Base-by-base conservation (phyloP, 1,140 invertebrate genomes). In the Arctopsyche grandis region DNA sequence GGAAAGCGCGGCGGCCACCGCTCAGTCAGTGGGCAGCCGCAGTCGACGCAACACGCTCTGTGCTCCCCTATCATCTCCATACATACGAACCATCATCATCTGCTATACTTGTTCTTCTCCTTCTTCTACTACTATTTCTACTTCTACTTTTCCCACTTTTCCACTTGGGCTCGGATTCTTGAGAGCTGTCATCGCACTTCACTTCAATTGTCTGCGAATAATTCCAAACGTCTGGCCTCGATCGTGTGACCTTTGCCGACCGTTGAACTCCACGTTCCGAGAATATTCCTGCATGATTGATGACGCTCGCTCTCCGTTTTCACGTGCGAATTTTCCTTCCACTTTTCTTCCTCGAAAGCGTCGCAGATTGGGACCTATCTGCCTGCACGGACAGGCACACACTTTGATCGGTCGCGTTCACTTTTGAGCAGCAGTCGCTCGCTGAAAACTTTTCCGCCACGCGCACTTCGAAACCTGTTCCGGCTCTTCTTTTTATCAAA, bases 11-110 rank as follows among this genome's bases (percentile, higher is more conserved):
- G 19, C 71, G 24, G 7, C 9, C 9, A 5, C 46, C 9, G 24
- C 52, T 73, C 71, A 75, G 46, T 75, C 71, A 29, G 44, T n/a
- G 9, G 9, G 16, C 19, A 46, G 21, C 16, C 44, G 71, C 48
- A 16, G 19, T 4, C 69, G 38, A n/a, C 24, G 38, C 29, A 38
- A 38, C 69, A 1, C n/a, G 22, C 66, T n/a, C 24, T 48, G 38
- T 38, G 12, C n/a, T n/a, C 69, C n/a, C 66, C 26, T 44, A 29
- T 7, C 1, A 3, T 21, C n/a, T 60, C 7, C 14, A 5, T 7
- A 46, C 12, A 46, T n/a, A n/a, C n/a, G n/a, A n/a, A n/a, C n/a
- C n/a, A n/a, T n/a, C n/a, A 7, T 46, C 44, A 12, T 12, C 10
- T 12, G 7, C 24, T 22, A 5, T 12, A 22, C 21, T 58, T 12